Evolutionary conservation across 2,113 vertebrate species (phyloP).

Genomic region (Cyprinodon tularosa): DNA sequence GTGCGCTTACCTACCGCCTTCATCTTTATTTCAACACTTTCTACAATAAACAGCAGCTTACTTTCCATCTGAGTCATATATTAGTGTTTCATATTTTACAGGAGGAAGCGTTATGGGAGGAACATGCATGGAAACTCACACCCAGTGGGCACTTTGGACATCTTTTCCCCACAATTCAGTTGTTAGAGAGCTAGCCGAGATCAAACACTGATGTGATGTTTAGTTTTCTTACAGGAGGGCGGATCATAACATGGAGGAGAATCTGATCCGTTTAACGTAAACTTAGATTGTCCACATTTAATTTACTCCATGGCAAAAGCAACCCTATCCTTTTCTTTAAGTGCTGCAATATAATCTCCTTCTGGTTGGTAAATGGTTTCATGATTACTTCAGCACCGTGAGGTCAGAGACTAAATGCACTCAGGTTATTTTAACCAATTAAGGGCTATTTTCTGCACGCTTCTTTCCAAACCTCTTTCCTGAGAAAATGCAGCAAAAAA

Average conservation of each 20-base stretch:
- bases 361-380: slow-evolving; percentile 29
- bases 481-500: slow-evolving; percentile 43
- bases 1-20: neutral
- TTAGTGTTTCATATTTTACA: neutral
- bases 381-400: slow-evolving; percentile 16
- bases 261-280: slow-evolving; percentile 3
- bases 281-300: neutral
- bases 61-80: neutral
- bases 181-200: neutral
- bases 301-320: neutral
- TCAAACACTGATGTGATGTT: neutral
- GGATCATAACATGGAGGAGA: neutral
- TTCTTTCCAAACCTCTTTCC: neutral
- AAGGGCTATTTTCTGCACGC: neutral
- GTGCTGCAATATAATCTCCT: slow-evolving; percentile 2
- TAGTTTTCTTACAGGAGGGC: neutral
- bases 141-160: neutral
- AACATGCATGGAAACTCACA: neutral
- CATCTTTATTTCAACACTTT: neutral
- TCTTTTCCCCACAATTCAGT: neutral
- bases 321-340: slow-evolving; percentile 19
- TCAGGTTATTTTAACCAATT: slow-evolving; percentile 32
- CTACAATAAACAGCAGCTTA: neutral
- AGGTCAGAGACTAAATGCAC: slow-evolving; percentile 43
- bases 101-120: neutral